A percentile compares a stretch with the other conserved stretches of the same genome.
Conservation (phyloP, 35 echinoderm and acorn worm species). For the Ophiothrix spiculata region DNA sequence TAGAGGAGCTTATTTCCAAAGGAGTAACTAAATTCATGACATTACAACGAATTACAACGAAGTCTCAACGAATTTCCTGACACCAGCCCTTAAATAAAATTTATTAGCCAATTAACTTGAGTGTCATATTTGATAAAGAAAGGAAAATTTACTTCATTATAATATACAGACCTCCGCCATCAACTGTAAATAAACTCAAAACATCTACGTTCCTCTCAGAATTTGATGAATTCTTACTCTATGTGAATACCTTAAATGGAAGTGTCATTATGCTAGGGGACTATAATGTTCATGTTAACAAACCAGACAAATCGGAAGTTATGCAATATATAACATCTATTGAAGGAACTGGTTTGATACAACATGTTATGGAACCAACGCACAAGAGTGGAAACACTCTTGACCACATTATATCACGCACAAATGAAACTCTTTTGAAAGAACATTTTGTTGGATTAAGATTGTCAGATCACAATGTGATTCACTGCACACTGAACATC, state of each 20-base stretch:
- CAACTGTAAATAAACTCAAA: constrained; percentile 13
- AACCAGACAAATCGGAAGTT: constrained; percentile 26
- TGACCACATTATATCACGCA: constrained; percentile 38
- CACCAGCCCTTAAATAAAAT: too few relatives aligned
- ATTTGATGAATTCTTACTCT: constrained; percentile 30
- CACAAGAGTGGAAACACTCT: constrained; percentile 37
- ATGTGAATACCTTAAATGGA: not conserved
- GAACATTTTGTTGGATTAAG: too few relatives aligned
- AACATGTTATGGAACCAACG: constrained; percentile 44
- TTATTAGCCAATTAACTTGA: too few relatives aligned
- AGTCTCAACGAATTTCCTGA: too few relatives aligned
- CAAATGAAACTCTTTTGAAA: too few relatives aligned
- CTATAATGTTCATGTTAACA: constrained; percentile 61
- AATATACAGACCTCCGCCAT: constrained; percentile 62
- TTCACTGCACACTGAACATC: too few relatives aligned
- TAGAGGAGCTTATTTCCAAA: too few relatives aligned
- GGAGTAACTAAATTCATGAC: too few relatives aligned
- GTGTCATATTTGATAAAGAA: constrained; percentile 1
- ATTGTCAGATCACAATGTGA: too few relatives aligned
- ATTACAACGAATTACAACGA: too few relatives aligned
- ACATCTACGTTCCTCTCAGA: constrained; percentile 34
- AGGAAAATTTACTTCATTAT: constrained; percentile 7
- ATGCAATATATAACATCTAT: constrained; percentile 33
- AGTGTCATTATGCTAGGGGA: constrained; percentile 59
- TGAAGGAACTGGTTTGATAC: not conserved